Conservation (phyloP, 2,797 vertebrate species). For the Cebuella pygmaea region DNA sequence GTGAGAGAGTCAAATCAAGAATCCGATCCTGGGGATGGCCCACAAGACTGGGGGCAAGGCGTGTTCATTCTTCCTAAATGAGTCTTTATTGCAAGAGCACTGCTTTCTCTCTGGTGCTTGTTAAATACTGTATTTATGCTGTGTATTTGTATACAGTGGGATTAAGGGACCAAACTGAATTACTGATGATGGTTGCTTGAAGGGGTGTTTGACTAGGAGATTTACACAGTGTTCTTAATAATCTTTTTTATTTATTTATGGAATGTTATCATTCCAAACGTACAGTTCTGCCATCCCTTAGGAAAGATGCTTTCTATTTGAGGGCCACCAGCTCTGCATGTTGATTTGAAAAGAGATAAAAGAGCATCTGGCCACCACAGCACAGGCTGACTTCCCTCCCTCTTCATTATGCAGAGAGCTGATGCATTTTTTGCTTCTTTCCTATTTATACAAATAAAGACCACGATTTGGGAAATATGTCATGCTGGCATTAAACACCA, state of each 20-base stretch:
- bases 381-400: conserved; percentile 69
- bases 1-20: conserved; percentile 55
- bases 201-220: conserved; percentile 82
- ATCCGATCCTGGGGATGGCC: conserved; percentile 44
- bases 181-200: conserved; percentile 78
- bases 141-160: conserved; percentile 75
- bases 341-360: conserved; percentile 83
- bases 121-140: conserved; percentile 79
- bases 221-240: conserved; percentile 81
- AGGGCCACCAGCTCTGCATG: conserved; percentile 81
- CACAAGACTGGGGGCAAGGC: background rate
- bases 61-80: conserved; percentile 30
- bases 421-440: conserved; percentile 80
- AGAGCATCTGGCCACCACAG: conserved; percentile 80
- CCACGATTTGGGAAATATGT: conserved; percentile 82
- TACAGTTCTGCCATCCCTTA: conserved; percentile 80
- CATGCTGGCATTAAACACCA: conserved; percentile 81
- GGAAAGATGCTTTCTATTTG: conserved; percentile 83
- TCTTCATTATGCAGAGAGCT: conserved; percentile 79
- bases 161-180: conserved; percentile 74
- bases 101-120: conserved; percentile 68
- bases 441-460: conserved; percentile 83
- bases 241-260: conserved; percentile 83
- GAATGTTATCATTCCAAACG: conserved; percentile 80
- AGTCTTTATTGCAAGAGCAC: conserved; percentile 68